phyloP scores from a whole-genome alignment of 2,888 invertebrate species.

The Apodemia zela region DNA sequence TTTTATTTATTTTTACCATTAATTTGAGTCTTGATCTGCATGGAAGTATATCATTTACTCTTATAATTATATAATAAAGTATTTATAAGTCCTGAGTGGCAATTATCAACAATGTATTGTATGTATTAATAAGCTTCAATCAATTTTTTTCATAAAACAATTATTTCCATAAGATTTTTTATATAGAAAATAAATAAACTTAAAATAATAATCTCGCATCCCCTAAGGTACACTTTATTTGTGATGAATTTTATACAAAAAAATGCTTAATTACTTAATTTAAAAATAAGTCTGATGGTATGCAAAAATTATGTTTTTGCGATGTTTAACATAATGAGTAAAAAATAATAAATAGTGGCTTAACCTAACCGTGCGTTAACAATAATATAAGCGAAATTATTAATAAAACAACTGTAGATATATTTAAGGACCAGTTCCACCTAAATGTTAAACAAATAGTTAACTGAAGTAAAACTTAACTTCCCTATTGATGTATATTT shows the following conservation, averaged over 20 bases:
- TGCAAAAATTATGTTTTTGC: slow-evolving; percentile 15
- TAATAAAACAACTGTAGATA: neutral
- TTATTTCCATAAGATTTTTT: neutral
- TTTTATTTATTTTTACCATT: too few species aligned
- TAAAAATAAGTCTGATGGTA: slow-evolving; percentile 16
- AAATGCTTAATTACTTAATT: slow-evolving; percentile 10
- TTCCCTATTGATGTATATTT: neutral
- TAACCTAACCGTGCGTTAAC: slow-evolving; percentile 32
- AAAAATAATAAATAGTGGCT: slow-evolving; percentile 34
- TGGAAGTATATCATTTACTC: too few species aligned
- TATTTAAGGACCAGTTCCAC: slow-evolving; percentile 3
- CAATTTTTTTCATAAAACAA: neutral
- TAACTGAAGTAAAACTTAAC: neutral
- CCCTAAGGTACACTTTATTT: slow-evolving; percentile 14
- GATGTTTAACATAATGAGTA: slow-evolving; percentile 24
- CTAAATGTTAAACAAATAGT: neutral
- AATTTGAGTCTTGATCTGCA: too few species aligned
- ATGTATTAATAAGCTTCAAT: too few species aligned
- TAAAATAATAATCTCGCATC: slow-evolving; percentile 16
- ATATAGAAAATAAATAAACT: neutral
- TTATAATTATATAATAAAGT: too few species aligned
- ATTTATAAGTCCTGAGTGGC: too few species aligned
- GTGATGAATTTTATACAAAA: slow-evolving; percentile 13
- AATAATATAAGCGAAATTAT: slow-evolving; percentile 23
- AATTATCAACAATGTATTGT: too few species aligned